Evolutionary conservation across 2,113 vertebrate genomes (phyloP).

Genomic region (Arenaria interpres): DNA sequence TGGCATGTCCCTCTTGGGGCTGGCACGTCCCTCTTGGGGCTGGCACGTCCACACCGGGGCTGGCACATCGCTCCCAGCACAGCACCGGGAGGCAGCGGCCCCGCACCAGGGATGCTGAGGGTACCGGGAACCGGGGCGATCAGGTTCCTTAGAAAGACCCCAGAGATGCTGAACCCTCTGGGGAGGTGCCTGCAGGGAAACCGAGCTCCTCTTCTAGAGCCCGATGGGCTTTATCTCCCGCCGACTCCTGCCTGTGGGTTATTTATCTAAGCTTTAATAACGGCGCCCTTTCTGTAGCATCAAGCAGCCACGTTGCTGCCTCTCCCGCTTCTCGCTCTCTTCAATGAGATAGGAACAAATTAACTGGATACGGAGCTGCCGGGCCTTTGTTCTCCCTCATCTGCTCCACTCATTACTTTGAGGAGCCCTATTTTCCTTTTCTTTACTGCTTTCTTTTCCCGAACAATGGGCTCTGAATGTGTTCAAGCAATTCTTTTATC

Average conservation of each 20-base stretch:
- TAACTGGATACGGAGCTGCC: slow-evolving; percentile 14
- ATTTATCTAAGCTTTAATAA: background rate
- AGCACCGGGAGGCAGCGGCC: accelerated
- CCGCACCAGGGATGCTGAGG: background rate
- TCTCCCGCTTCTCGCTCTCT: background rate
- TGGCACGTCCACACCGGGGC: background rate
- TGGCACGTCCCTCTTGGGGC: background rate
- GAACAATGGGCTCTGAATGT: slow-evolving; percentile 48
- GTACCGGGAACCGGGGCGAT: accelerated
- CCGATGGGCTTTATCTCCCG: background rate
- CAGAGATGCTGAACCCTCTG: background rate
- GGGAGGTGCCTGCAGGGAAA: background rate
- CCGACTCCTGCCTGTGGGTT: background rate
- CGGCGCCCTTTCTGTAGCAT: background rate
- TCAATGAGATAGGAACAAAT: slow-evolving; percentile 27
- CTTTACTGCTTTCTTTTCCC: slow-evolving; percentile 39
- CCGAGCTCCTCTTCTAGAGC: background rate
- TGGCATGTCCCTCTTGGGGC: background rate
- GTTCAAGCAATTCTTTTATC: slow-evolving; percentile 48
- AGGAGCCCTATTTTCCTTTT: slow-evolving; percentile 36
- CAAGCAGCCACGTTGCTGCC: background rate
- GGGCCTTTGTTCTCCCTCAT: slow-evolving; percentile 47
- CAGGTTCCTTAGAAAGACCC: accelerated
- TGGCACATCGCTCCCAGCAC: background rate
- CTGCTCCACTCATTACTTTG: slow-evolving; percentile 50